Evolutionary conservation across 2,113 vertebrate genomes (phyloP), one percentile per base, ranked within the genome.

Genomic region (Pteruthius melanotis): DNA sequence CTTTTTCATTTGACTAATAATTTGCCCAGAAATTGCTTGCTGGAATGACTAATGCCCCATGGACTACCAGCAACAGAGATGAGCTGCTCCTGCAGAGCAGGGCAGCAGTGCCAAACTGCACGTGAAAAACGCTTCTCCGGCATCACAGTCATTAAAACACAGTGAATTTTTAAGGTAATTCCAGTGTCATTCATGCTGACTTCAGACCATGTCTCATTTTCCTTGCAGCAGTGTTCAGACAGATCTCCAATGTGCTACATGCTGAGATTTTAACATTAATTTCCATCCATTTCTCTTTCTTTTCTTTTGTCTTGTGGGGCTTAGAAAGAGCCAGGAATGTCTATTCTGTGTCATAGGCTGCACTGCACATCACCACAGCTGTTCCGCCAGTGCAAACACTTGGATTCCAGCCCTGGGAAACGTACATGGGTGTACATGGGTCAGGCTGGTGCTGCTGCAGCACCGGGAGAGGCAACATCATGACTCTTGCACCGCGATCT

Each of bases 371-470:
- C 17, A 13, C n/a, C 30, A 5, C 3, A n/a, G 57, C 35, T 16
- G 31, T 27, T 35, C 53, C 91, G 17, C 5, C 49, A 2, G 22
- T 27, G 6, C 3, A 1, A 8, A 15, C 15, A 9, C 50, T 2
- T 26, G 1, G 14, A 15, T 20, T 12, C 80, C 75, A 56, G 6
- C 27, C 3, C 75, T 13, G 45, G 11, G 6, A 33, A 37, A 50
- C 0, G 2, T n/a, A n/a, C n/a, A n/a, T n/a, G n/a, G n/a, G n/a
- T 0, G 21, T 2, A 0, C 7, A 0, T 4, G 57, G 79, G 31
- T 56, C 8, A 24, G 52, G 45, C 47, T 30, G 39, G 33, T 7
- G 68, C 42, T 66, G 52, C 37, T n/a, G 39, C 3, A 33, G 52
- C 33, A 3, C 47, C 0, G 1, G 59, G 28, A 24, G 42, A 15